phyloP scores from a whole-genome alignment of 2,888 invertebrate genomes.

The Uloborus plumipes region DNA sequence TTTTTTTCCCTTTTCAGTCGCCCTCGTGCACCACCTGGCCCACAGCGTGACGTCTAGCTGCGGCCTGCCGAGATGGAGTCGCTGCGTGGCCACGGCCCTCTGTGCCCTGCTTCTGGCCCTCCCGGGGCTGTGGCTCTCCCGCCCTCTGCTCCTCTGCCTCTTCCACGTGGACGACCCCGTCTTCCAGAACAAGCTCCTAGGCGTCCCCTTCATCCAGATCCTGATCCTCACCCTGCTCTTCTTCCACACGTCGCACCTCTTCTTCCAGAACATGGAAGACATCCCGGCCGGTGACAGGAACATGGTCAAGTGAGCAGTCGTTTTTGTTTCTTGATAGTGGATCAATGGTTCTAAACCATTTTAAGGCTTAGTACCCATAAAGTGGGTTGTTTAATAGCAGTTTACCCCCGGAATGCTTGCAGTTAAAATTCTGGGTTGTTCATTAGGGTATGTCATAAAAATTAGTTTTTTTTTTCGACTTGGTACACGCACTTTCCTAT shows the following conservation, averaged over 20 bases:
- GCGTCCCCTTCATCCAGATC: conserved; percentile 38
- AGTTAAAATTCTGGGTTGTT: no score
- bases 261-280: conserved; percentile 16
- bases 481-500: no score
- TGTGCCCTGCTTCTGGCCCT: conserved; percentile 9
- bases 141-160: conserved; percentile 28
- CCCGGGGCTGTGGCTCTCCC: conserved; percentile 43
- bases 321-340: no score
- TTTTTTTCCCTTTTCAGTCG: conserved; percentile 30
- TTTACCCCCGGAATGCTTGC: no score
- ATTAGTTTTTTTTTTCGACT: no score
- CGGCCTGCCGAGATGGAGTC: conserved; percentile 24
- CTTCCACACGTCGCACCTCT: conserved; percentile 45
- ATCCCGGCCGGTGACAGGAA: conserved; percentile 22
- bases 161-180: conserved; percentile 38
- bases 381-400: no score
- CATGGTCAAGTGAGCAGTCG: conserved; percentile 30
- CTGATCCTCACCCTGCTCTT: conserved; percentile 22
- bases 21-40: conserved; percentile 33
- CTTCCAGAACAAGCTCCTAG: conserved; percentile 19
- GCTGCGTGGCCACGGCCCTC: conserved; percentile 15
- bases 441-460: no score
- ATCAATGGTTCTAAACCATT: no score
- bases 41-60: conserved; percentile 32
- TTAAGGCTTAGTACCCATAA: no score